Conservation (phyloP, 2,113 vertebrate species). For the Rutilus rutilus region DNA sequence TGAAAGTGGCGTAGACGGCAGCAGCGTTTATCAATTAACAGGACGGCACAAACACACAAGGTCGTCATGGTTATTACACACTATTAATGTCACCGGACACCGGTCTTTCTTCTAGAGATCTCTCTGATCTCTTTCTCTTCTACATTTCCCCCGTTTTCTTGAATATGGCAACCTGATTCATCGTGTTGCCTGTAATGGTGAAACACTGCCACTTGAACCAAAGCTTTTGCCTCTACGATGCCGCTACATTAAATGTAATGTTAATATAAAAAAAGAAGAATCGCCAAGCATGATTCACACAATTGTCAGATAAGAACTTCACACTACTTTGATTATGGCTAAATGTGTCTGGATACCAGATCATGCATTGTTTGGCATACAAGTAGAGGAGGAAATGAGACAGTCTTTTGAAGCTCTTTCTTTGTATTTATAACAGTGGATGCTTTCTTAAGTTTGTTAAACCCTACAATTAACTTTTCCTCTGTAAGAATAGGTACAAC, state of each 20-base stretch:
- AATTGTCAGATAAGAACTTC: neutral
- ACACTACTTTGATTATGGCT: neutral
- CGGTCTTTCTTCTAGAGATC: constrained; percentile 21
- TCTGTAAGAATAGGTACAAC: neutral
- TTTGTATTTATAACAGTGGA: neutral
- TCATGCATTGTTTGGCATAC: neutral
- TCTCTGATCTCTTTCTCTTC: constrained; percentile 36
- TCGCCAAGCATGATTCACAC: neutral
- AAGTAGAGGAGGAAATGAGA: neutral
- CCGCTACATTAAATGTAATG: neutral
- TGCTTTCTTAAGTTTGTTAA: neutral
- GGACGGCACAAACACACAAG: constrained; percentile 27
- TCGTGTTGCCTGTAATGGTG: neutral
- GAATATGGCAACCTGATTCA: neutral
- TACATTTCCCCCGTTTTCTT: constrained; percentile 3
- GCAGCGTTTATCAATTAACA: constrained; percentile 40
- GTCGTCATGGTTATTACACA: constrained; percentile 46
- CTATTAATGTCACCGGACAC: constrained; percentile 27
- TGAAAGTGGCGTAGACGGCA: constrained; percentile 36
- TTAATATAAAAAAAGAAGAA: neutral
- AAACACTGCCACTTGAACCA: neutral
- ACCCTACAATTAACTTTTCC: neutral
- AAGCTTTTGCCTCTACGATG: neutral
- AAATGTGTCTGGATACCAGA: neutral
- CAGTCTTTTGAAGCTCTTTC: neutral